Conservation (phyloP, 2,113 vertebrate species). For the Phaetusa simplex region DNA sequence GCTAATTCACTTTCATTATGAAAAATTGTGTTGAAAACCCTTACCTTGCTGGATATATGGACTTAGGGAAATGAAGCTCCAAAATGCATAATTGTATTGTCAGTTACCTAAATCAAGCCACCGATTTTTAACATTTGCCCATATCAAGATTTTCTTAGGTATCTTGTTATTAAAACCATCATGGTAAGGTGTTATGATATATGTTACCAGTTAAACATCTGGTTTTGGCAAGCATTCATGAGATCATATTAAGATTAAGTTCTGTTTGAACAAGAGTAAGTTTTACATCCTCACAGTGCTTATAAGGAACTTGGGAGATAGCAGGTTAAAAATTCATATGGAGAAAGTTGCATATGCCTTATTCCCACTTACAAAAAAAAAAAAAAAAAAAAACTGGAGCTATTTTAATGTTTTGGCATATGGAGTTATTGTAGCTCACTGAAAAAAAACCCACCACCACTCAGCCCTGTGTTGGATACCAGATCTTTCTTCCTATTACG, state of each 20-base stretch:
- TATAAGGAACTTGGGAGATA: neutral
- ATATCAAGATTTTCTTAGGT: neutral
- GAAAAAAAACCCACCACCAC: neutral
- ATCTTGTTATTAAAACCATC: neutral
- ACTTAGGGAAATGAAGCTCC: neutral
- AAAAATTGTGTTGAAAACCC: neutral
- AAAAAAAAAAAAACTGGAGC: neutral
- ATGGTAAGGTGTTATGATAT: neutral
- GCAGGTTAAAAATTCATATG: neutral
- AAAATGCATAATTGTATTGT: neutral
- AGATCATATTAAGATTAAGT: neutral
- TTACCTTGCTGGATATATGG: neutral
- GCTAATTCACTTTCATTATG: neutral
- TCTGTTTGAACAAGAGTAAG: neutral
- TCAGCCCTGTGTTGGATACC: neutral
- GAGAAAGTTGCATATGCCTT: neutral
- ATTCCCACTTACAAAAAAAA: slow-evolving; percentile 25
- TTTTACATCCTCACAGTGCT: neutral
- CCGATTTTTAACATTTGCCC: neutral
- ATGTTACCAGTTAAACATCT: neutral
- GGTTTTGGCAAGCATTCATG: neutral
- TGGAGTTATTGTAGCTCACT: slow-evolving; percentile 40
- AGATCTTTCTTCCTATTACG: slow-evolving; percentile 25
- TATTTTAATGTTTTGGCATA: slow-evolving; percentile 47
- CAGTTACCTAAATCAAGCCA: neutral